These are phyloP conservation scores for Procambarus clarkii DNA, from an alignment of 1,140 invertebrate species.

Conservation along the genomic window DNA sequence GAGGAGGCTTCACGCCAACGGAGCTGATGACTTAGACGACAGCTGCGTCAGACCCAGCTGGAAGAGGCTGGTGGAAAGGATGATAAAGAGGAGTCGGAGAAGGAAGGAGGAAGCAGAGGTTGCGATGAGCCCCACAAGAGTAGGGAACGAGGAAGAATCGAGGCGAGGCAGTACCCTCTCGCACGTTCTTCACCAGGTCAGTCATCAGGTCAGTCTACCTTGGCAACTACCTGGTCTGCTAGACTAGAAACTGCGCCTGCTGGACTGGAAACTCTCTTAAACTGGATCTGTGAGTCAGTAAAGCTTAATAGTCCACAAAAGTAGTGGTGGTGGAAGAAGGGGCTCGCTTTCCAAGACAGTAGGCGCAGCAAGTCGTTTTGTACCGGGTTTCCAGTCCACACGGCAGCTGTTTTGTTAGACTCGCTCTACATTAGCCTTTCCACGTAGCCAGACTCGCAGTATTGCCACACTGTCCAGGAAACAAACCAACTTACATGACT, in stretches of 20 bases:
- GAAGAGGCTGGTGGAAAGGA: background rate
- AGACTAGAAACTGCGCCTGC: background rate
- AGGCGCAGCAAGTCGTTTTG: no score
- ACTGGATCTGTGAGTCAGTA: no score
- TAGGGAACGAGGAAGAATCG: constrained; percentile 8
- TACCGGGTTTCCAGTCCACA: no score
- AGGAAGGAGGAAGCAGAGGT: background rate
- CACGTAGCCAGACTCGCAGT: no score
- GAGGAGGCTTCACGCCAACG: background rate
- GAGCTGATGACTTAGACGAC: background rate
- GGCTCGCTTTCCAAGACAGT: no score
- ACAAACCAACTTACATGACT: no score
- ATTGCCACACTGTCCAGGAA: no score
- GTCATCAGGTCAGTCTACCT: constrained; percentile 43
- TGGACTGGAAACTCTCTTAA: no score
- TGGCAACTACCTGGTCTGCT: background rate
- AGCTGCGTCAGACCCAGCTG: background rate
- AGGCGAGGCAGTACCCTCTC: constrained; percentile 51
- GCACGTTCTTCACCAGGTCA: constrained; percentile 57
- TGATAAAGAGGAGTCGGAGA: background rate
- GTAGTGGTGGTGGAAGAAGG: no score
- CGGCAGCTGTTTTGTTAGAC: no score
- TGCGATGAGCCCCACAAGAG: background rate
- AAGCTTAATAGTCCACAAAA: no score
- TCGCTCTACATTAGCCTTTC: no score